Conservation (phyloP, 2,888 invertebrate species). For the Oscheius sp. region DNA sequence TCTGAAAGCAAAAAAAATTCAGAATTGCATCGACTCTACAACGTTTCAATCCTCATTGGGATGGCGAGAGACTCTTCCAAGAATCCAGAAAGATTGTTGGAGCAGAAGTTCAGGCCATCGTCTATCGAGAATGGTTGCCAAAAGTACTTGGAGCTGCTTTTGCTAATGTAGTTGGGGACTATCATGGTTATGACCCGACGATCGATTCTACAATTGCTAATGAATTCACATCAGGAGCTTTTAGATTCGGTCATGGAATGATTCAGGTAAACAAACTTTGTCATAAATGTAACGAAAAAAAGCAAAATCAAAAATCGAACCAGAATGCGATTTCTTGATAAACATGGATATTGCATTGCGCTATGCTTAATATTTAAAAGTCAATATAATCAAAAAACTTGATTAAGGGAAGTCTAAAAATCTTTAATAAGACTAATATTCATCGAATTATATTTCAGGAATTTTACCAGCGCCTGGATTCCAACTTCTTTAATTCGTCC, state of each 20-base stretch:
- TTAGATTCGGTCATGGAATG: slow-evolving; percentile 91
- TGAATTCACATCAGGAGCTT: slow-evolving; percentile 94
- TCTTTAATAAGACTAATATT: background rate
- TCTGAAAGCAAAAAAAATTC: no score
- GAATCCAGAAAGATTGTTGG: slow-evolving; percentile 85
- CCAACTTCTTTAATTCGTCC: slow-evolving; percentile 80
- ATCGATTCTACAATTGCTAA: slow-evolving; percentile 89
- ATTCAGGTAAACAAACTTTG: slow-evolving; percentile 81
- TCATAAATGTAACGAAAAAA: no score
- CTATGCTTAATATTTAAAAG: background rate
- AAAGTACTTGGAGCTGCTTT: slow-evolving; percentile 82
- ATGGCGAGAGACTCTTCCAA: slow-evolving; percentile 85
- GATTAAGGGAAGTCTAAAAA: no score
- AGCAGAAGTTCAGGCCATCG: slow-evolving; percentile 76
- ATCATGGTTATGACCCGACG: slow-evolving; percentile 83
- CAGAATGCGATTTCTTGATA: no score
- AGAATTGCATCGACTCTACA: slow-evolving; percentile 83
- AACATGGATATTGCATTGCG: background rate
- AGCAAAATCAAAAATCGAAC: no score
- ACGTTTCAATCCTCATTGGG: slow-evolving; percentile 89
- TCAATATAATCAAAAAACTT: no score
- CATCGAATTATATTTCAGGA: slow-evolving; percentile 74
- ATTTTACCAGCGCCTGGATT: slow-evolving; percentile 83
- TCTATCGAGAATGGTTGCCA: slow-evolving; percentile 83
- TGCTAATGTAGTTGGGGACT: slow-evolving; percentile 81